phyloP scores from a whole-genome alignment of 2,888 invertebrate genomes.

The Cosmia pyralina region DNA sequence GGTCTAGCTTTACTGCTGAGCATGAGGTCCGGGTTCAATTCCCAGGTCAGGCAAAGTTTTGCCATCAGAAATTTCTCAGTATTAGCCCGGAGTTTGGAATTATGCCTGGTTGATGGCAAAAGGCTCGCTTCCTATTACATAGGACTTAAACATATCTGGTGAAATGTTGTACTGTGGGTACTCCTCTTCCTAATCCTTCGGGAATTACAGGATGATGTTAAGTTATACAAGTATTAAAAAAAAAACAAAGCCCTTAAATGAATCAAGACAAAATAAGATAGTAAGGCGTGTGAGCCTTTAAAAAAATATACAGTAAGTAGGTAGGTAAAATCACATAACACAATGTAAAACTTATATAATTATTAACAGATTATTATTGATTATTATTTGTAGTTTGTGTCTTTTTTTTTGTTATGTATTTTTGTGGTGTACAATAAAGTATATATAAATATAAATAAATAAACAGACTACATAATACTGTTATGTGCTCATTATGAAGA shows the following conservation, averaged over 20 bases:
- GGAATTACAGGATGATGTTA: not conserved
- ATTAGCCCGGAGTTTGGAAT: no score
- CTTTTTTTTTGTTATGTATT: no score
- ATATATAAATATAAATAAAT: no score
- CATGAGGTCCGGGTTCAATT: not conserved
- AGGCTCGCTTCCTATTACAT: no score
- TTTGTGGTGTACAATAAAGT: no score
- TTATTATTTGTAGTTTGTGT: no score
- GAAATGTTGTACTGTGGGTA: not conserved
- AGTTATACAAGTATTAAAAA: not conserved
- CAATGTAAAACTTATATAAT: not conserved
- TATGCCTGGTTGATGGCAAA: not conserved
- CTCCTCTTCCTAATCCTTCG: not conserved
- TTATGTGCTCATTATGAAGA: conserved; percentile 27
- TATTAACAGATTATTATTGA: no score
- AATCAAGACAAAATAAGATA: not conserved
- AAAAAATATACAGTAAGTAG: not conserved
- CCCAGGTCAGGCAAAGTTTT: not conserved
- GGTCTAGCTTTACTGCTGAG: no score
- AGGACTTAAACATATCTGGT: no score
- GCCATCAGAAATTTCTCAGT: no score
- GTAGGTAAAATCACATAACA: not conserved
- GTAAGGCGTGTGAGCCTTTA: not conserved
- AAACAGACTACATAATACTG: conserved; percentile 7
- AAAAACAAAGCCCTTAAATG: not conserved